phyloP scores from a whole-genome alignment of 2,113 vertebrate genomes.

The Anarhynchus alexandrinus region DNA sequence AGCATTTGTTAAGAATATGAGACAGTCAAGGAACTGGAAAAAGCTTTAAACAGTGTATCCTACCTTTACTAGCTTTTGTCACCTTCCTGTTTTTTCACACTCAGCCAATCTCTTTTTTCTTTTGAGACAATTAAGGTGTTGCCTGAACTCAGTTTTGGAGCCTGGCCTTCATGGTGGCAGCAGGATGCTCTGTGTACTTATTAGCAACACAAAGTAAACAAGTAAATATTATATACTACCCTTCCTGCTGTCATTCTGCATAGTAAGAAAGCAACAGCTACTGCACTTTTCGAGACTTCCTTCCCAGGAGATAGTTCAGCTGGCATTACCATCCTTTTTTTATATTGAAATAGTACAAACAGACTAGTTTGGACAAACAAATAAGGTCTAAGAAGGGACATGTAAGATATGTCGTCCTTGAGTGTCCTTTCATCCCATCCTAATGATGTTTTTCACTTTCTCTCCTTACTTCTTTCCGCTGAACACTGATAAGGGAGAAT shows the following conservation, averaged over 20 bases:
- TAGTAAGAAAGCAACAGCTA: background rate
- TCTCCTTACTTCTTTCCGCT: background rate
- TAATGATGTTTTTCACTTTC: background rate
- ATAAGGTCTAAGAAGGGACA: background rate
- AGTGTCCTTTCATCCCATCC: background rate
- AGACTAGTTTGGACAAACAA: background rate
- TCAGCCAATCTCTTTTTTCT: background rate
- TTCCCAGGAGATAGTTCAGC: background rate
- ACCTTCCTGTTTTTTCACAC: background rate
- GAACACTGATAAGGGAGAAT: background rate
- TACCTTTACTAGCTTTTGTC: background rate
- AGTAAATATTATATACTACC: background rate
- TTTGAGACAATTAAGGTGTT: background rate
- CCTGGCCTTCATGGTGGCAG: fast-evolving
- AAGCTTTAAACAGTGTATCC: background rate
- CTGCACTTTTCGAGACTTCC: background rate
- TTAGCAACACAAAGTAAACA: background rate
- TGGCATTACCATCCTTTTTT: background rate
- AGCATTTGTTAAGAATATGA: background rate
- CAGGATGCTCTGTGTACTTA: background rate
- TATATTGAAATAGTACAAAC: background rate
- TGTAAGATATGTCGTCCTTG: background rate
- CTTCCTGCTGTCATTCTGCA: background rate
- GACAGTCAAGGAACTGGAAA: background rate
- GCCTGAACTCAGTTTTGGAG: background rate